Conservation (phyloP, 2,888 invertebrate genomes). For the Micropterix aruncella region DNA sequence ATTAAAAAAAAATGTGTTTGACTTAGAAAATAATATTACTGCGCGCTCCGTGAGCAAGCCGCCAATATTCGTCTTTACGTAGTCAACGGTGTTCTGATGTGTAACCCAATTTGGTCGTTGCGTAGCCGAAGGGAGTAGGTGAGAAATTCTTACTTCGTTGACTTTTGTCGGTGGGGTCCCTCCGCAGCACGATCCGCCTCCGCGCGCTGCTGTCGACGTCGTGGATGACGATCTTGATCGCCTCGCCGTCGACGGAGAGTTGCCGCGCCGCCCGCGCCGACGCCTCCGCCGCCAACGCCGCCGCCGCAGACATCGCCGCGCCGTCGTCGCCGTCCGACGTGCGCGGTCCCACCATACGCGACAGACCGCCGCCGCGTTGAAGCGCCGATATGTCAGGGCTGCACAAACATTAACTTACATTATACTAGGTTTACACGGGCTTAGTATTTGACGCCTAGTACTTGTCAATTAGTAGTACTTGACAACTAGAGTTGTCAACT, state of each 20-base stretch:
- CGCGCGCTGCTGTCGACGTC: slow-evolving; percentile 76
- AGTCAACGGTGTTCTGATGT: no score
- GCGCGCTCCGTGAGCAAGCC: no score
- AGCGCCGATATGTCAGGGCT: slow-evolving; percentile 64
- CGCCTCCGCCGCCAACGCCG: slow-evolving; percentile 32
- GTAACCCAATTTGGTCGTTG: background rate
- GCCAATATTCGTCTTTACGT: no score
- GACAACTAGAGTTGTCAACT: no score
- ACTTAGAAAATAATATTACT: no score
- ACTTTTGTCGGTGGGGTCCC: slow-evolving; percentile 72
- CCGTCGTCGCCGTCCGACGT: slow-evolving; percentile 25
- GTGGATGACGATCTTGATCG: slow-evolving; percentile 85
- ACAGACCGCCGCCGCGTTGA: slow-evolving; percentile 37
- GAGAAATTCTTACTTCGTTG: slow-evolving; percentile 59
- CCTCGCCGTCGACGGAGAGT: slow-evolving; percentile 81
- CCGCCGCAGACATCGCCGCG: slow-evolving; percentile 23
- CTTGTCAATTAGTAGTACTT: no score
- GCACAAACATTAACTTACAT: no score
- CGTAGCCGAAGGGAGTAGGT: slow-evolving; percentile 1
- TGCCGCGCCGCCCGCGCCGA: slow-evolving; percentile 58
- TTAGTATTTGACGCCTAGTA: no score
- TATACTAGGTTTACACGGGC: no score
- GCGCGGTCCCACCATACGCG: slow-evolving; percentile 28
- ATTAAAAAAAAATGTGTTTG: no score
- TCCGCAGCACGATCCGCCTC: slow-evolving; percentile 56